Base-by-base conservation (phyloP, 2,797 vertebrate genomes). In the Acanthurus tractus region DNA sequence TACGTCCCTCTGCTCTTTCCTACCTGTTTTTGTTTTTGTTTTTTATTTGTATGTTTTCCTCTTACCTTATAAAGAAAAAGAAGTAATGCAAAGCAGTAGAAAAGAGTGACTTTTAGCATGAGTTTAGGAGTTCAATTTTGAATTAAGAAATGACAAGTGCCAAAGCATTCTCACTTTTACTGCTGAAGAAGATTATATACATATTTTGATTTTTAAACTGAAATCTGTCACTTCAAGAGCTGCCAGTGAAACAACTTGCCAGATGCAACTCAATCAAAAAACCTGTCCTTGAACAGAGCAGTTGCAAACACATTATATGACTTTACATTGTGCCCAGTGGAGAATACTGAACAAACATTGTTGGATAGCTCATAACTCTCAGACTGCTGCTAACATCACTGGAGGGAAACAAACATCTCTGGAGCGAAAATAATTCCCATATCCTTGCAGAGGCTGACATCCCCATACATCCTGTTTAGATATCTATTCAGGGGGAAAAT, bases 401-500 rank as follows among this genome's bases (percentile, higher is more conserved):
- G 29, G 29, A 34, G 29, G 29, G 29, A 34, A 7, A 34, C 29
- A 34, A 34, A 69, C 20, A 3, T 79, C 86, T 82, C 45, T 6
- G 22, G 77, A 77, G 80, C n/a, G 25, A 82, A 66, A 71, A 67
- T 78, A 59, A 79, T 78, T 84, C 74, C 54, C 63, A 74, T 69
- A 73, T 82, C 83, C 66, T 58, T 57, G 44, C 62, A 57, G 65
- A 78, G 57, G 63, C 68, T 74, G 78, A 82, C 70, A 49, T 71
- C 65, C 22, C 78, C 86, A 84, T 79, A 89, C 88, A 84, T 92
- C 90, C 86, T 92, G 90, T 90, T 92, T 85, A 86, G 71, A 84
- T 69, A 68, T 50, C 80, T 68, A 86, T 14, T 73, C 82, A 82
- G n/a, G 81, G 69, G 63, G 83, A 88, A 87, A 86, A 86, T 63